A percentile compares a stretch with the other conserved stretches of the same genome.
Conservation (phyloP, 1,140 invertebrate species). For the Steinernema feltiae region DNA sequence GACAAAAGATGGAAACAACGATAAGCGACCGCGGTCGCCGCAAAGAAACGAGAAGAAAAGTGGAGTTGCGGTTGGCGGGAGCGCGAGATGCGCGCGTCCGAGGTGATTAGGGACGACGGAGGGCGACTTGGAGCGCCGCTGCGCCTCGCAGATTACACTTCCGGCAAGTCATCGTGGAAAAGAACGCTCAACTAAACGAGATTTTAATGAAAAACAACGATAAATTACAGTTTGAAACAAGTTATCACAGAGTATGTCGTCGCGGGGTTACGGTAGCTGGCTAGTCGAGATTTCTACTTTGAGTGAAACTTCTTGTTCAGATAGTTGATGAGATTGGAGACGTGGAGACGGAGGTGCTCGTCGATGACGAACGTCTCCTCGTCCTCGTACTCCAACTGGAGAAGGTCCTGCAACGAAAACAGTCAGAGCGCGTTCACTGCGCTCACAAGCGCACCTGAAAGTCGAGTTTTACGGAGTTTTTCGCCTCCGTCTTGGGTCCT, state of each 20-base stretch:
- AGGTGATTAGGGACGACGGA: neutral
- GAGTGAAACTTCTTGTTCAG: constrained; percentile 9
- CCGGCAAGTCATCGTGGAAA: too few relatives aligned
- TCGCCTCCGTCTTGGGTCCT: neutral
- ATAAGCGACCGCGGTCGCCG: neutral
- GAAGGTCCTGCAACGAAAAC: neutral
- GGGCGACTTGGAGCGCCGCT: too few relatives aligned
- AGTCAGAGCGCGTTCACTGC: too few relatives aligned
- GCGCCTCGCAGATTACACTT: too few relatives aligned
- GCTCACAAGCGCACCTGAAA: neutral
- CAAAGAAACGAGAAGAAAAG: neutral
- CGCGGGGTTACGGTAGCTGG: neutral
- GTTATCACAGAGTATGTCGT: neutral
- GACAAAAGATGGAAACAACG: constrained; percentile 1
- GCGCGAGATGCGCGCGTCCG: too few relatives aligned
- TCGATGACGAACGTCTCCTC: neutral
- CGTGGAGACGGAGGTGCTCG: neutral
- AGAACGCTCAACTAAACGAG: too few relatives aligned
- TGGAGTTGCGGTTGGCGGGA: neutral
- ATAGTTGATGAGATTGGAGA: constrained; percentile 5
- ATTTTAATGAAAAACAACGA: neutral
- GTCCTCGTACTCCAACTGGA: constrained; percentile 4
- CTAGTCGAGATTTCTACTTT: neutral
- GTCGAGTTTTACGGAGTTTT: neutral
- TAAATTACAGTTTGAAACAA: neutral